Base-by-base conservation (phyloP, 2,888 invertebrate species). In the Drosophila colorata region DNA sequence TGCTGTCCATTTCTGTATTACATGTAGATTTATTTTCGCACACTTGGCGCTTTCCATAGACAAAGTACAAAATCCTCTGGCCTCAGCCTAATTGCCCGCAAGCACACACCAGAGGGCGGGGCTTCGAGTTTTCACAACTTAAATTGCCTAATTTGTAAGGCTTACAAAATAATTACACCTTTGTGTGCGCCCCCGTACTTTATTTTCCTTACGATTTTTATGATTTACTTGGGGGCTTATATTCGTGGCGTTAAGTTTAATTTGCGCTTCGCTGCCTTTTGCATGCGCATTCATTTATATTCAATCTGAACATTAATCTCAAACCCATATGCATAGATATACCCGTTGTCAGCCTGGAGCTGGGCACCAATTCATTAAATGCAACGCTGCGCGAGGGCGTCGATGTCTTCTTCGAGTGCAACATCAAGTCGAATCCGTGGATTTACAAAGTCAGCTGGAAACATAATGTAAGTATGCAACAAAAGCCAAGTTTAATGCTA, bases 381-480 rank as follows among this genome's bases (percentile, higher is more conserved):
- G 95, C 96, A 1, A 95, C 95, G 80, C 96, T 98, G 87, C 95
- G 96, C 82, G 97, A 97, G 92, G 97, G 96, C 7, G 96, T 96
- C 68, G 97, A 97, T 91, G 97, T 97, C 11, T 97, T 97, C 93
- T 97, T 97, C 91, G 97, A 97, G 91, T 97, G 97, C 93, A 96
- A 95, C 91, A 97, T 97, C 87, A 96, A 95, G 91, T 96, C 97
- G 20, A 97, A 97, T 93, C 97, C 97, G 0, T 96, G 95, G 95
- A 95, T 96, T 56, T 95, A 95, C 90, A 95, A 95, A 93, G 95
- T 96, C 85, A 95, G 95, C 88, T 96, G 96, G 96, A 93, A 94
- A 86, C 95, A 95, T 90, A 95, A 95, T 91, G 96, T 96, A 93
- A 95, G 95, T 93, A 66, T n/a, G 4, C 47, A 18, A 13, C 23